Evolutionary conservation across 2,113 vertebrate species (phyloP).

Genomic region (Pelecanus crispus): DNA sequence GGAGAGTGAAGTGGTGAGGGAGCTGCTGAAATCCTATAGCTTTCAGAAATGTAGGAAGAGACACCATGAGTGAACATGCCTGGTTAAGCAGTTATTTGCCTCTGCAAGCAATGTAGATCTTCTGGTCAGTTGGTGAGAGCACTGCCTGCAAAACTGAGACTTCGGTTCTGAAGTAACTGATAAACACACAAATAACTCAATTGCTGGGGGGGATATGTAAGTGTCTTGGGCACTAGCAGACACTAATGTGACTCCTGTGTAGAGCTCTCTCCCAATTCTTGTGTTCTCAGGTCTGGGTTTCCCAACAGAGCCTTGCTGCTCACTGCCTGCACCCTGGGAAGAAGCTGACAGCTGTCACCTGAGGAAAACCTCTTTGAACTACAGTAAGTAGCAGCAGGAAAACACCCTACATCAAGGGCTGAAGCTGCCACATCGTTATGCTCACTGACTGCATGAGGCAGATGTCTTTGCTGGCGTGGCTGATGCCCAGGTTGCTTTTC

Average conservation of each 20-base stretch:
- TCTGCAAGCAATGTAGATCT: background rate
- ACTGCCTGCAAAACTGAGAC: background rate
- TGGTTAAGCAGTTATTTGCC: background rate
- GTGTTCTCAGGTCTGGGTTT: background rate
- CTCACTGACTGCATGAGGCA: accelerated
- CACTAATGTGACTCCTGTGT: background rate
- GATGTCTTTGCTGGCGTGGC: background rate
- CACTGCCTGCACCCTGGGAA: background rate
- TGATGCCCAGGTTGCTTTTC: background rate
- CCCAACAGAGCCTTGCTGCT: background rate
- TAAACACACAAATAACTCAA: background rate
- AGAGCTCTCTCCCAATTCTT: background rate
- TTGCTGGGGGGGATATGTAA: background rate
- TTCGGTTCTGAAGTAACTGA: background rate
- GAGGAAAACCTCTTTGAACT: background rate
- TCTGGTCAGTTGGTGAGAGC: background rate
- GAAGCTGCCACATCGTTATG: background rate
- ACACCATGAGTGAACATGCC: too few relatives aligned
- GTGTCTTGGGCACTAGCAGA: background rate
- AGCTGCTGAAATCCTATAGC: background rate
- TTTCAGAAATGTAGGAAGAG: background rate
- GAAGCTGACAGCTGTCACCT: background rate
- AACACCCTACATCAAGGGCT: background rate
- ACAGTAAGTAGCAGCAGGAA: background rate
- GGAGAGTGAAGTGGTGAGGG: background rate